phyloP scores from a whole-genome alignment of 2,888 invertebrate species.

The Nebria salina region DNA sequence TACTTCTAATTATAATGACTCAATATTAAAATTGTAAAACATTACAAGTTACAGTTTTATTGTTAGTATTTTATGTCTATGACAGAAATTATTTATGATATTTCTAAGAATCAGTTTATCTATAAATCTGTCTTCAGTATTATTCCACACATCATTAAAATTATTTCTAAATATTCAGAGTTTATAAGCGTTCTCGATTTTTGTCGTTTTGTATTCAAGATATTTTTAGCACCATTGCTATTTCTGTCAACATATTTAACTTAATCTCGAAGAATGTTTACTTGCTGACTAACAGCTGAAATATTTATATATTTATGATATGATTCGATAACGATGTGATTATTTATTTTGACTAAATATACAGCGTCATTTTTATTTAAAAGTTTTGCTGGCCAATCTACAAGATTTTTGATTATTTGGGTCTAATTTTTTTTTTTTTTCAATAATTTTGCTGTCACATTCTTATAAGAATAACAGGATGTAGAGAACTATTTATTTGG shows the following conservation, averaged over 20 bases:
- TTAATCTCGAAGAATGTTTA: neutral
- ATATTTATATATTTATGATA: neutral
- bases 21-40: neutral
- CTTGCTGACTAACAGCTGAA: neutral
- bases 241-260: neutral
- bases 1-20: neutral
- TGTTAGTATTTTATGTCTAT: neutral
- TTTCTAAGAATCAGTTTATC: neutral
- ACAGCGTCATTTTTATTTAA: neutral
- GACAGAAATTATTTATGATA: neutral
- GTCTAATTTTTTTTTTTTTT: no score
- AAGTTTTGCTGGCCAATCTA: no score
- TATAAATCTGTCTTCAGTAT: neutral
- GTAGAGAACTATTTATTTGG: neutral
- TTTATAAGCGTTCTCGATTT: neutral
- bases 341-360: neutral
- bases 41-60: neutral
- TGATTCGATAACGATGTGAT: neutral
- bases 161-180: neutral
- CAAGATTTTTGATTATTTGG: no score
- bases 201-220: no score
- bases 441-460: neutral
- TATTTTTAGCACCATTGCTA: neutral
- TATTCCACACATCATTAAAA: neutral
- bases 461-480: neutral